Evolutionary conservation across 2,888 invertebrate species (phyloP).

Genomic region (Hirtodrosophila duncani): DNA sequence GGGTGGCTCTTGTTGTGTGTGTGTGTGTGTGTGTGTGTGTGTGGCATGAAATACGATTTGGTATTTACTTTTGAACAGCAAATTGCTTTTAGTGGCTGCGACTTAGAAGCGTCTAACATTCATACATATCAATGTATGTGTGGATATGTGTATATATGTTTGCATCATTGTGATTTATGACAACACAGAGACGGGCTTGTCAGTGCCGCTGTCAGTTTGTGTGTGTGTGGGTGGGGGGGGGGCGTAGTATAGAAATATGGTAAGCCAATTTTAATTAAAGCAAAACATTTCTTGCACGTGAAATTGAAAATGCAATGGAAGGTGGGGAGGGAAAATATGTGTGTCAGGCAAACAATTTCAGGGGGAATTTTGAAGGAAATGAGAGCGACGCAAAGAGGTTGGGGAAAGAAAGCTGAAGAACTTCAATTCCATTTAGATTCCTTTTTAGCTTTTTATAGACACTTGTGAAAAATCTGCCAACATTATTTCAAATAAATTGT

Average conservation of each 20-base stretch:
- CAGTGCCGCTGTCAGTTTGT: no score
- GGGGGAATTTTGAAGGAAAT: no score
- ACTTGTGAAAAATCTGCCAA: no score
- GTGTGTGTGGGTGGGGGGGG: no score
- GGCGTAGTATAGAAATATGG: no score
- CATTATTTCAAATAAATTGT: no score
- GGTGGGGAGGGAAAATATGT: conserved; percentile 11
- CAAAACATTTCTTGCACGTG: conserved; percentile 16
- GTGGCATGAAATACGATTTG: conserved; percentile 55
- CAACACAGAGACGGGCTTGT: no score
- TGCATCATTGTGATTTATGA: conserved; percentile 40
- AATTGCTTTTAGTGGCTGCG: conserved; percentile 52
- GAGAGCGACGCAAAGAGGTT: no score
- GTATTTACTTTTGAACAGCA: conserved; percentile 59
- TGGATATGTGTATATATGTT: no score
- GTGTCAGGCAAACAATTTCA: conserved; percentile 25
- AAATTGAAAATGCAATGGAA: conserved; percentile 14
- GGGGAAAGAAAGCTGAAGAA: conserved; percentile 11
- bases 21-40: background rate
- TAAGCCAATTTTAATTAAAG: conserved; percentile 39
- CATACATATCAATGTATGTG: no score
- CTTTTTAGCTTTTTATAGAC: no score
- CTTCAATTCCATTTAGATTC: no score
- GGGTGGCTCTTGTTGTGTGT: conserved; percentile 8
- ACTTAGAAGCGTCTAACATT: conserved; percentile 28